These are phyloP conservation scores for Drosophila rubida DNA, from an alignment of 2,888 invertebrate genomes.

Conservation along the genomic window DNA sequence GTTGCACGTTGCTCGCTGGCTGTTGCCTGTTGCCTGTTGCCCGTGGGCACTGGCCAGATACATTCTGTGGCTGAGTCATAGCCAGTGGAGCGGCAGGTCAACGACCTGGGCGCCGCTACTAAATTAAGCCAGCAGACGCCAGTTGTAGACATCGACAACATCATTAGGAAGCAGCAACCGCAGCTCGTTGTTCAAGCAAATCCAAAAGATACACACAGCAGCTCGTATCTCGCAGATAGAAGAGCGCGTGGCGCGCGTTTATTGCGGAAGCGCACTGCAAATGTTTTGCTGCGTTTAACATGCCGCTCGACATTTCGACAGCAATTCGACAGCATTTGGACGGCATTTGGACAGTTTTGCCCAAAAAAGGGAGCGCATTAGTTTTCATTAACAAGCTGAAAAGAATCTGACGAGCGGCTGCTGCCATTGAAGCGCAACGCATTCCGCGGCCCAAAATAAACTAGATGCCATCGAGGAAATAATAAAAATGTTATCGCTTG, in stretches of 20 bases:
- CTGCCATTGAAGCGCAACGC: slow-evolving; percentile 58
- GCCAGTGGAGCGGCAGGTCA: slow-evolving; percentile 72
- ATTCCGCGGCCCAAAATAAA: slow-evolving; percentile 33
- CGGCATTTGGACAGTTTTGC: slow-evolving; percentile 25
- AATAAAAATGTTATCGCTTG: slow-evolving; percentile 75
- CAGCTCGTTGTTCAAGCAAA: slow-evolving; percentile 10
- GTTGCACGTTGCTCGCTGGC: too few species aligned
- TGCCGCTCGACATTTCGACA: too few species aligned
- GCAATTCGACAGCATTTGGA: too few species aligned
- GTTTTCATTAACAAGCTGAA: slow-evolving; percentile 36
- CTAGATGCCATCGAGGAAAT: slow-evolving; percentile 50
- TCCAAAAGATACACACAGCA: slow-evolving; percentile 34
- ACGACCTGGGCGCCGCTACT: slow-evolving; percentile 63
- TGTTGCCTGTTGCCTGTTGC: slow-evolving; percentile 28
- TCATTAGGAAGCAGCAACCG: slow-evolving; percentile 56
- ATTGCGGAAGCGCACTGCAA: slow-evolving; percentile 71
- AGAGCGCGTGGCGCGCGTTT: slow-evolving; percentile 27
- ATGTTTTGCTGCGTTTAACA: slow-evolving; percentile 75
- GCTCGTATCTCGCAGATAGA: slow-evolving; percentile 36
- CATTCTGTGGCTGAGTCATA: slow-evolving; percentile 55
- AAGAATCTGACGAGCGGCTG: background rate
- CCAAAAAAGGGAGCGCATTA: slow-evolving; percentile 50
- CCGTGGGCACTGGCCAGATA: slow-evolving; percentile 48
- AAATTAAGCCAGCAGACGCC: slow-evolving; percentile 65
- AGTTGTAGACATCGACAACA: slow-evolving; percentile 64